These are phyloP conservation scores for Ahaetulla prasina DNA, from an alignment of 2,113 vertebrate genomes.

Conservation along the genomic window DNA sequence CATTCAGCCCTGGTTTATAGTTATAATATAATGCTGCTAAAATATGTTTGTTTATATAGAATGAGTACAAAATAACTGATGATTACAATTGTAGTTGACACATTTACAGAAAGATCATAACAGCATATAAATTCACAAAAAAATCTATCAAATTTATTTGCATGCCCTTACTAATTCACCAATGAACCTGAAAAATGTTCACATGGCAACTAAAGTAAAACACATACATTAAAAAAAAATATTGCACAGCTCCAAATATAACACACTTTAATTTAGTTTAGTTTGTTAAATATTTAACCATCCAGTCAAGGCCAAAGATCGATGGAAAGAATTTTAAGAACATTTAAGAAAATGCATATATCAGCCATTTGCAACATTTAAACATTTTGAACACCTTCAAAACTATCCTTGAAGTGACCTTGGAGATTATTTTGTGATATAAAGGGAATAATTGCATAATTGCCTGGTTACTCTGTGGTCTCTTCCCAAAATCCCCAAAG, in stretches of 20 bases:
- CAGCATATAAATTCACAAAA: not conserved
- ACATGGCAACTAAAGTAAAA: not conserved
- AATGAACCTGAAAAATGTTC: not conserved
- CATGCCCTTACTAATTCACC: not conserved
- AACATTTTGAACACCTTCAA: constrained; percentile 4
- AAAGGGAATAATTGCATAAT: not conserved
- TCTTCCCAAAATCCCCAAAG: too few species aligned
- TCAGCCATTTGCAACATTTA: not conserved
- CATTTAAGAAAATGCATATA: not conserved
- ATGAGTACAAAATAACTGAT: not conserved
- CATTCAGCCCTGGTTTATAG: not conserved
- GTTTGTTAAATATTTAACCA: not conserved
- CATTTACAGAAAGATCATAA: not conserved
- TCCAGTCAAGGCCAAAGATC: not conserved
- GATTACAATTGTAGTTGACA: not conserved
- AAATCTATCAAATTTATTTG: rapidly evolving
- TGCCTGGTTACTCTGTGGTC: too few species aligned
- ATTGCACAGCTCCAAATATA: not conserved
- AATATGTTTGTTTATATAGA: not conserved
- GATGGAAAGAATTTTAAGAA: not conserved
- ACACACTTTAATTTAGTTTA: not conserved
- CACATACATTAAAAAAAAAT: not conserved
- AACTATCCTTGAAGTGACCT: constrained; percentile 7
- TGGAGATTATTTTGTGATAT: constrained; percentile 3
- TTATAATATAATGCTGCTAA: not conserved